Evolutionary conservation across 1,140 invertebrate species (phyloP).

Genomic region (Drosophila seguyi): DNA sequence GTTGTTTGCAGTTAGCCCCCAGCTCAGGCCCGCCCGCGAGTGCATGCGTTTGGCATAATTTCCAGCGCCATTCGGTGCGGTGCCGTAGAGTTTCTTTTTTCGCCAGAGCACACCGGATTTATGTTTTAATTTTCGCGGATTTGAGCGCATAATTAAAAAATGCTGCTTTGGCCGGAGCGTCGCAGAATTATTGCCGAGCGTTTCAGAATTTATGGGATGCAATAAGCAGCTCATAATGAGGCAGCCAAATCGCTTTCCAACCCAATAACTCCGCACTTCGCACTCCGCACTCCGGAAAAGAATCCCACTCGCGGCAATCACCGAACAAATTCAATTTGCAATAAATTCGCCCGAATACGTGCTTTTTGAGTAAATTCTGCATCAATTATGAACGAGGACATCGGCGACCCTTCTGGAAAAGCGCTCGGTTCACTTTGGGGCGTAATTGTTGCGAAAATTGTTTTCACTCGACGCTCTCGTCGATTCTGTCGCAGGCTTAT

Average conservation of each 20-base stretch:
- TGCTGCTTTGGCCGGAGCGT: conserved; percentile 13
- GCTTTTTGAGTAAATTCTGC: conserved; percentile 27
- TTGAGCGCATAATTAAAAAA: conserved; percentile 72
- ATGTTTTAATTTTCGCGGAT: conserved; percentile 77
- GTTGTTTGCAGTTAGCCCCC: conserved; percentile 46
- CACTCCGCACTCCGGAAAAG: conserved; percentile 2
- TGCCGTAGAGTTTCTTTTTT: conserved; percentile 45
- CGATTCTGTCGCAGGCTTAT: conserved; percentile 37
- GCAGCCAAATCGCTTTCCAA: conserved; percentile 41
- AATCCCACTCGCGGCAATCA: conserved; percentile 6
- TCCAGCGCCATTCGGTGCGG: conserved; percentile 46
- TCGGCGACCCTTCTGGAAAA: conserved; percentile 35
- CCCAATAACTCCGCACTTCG: conserved; percentile 45
- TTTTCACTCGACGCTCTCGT: conserved; percentile 40
- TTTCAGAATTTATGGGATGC: conserved; percentile 42
- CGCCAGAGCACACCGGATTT: conserved; percentile 49
- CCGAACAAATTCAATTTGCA: conserved; percentile 40
- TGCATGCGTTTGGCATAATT: conserved; percentile 68
- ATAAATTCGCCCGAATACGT: conserved; percentile 23
- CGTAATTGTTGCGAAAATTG: conserved; percentile 68
- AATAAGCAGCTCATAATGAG: conserved; percentile 45
- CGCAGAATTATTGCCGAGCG: conserved; percentile 34
- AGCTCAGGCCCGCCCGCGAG: conserved; percentile 3
- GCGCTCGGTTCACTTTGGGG: conserved; percentile 19
- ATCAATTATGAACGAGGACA: conserved; percentile 58